These are phyloP conservation scores for Festucalex cinctus DNA, from an alignment of 2,113 vertebrate species.

Conservation along the genomic window DNA sequence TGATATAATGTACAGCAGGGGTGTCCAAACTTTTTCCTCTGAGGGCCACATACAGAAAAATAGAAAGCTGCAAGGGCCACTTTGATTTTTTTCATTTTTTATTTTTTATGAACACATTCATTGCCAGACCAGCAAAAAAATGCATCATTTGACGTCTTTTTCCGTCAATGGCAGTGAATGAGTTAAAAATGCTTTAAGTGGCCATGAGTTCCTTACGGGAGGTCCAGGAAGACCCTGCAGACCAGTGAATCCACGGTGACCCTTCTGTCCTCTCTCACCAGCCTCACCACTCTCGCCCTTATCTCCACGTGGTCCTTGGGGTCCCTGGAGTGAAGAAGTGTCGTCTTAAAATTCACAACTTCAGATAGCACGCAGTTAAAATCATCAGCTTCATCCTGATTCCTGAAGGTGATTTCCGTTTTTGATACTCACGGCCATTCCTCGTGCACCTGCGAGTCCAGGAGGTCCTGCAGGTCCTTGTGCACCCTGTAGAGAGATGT, in stretches of 20 bases:
- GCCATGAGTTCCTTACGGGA: constrained; percentile 78
- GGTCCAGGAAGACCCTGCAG: constrained; percentile 96
- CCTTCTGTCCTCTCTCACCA: constrained; percentile 94
- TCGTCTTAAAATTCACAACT: constrained; percentile 13
- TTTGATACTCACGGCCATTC: constrained; percentile 84
- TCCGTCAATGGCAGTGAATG: no score
- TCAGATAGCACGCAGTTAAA: neutral
- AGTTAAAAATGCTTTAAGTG: neutral
- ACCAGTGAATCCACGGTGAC: constrained; percentile 95
- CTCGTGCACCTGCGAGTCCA: constrained; percentile 87
- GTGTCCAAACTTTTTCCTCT: no score
- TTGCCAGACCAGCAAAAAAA: no score
- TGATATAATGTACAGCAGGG: no score
- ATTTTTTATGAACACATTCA: no score
- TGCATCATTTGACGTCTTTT: no score
- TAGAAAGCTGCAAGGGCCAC: no score
- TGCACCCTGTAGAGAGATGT: constrained; percentile 75
- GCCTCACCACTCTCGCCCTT: constrained; percentile 92
- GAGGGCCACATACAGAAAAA: no score
- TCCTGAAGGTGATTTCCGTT: neutral
- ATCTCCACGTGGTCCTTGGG: constrained; percentile 94
- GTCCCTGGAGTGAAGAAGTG: constrained; percentile 74
- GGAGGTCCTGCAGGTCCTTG: constrained; percentile 91
- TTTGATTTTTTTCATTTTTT: no score
- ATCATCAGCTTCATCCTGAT: neutral